Evolutionary conservation across 2,888 invertebrate species (phyloP).

Genomic region (Caenorhabditis sp.): DNA sequence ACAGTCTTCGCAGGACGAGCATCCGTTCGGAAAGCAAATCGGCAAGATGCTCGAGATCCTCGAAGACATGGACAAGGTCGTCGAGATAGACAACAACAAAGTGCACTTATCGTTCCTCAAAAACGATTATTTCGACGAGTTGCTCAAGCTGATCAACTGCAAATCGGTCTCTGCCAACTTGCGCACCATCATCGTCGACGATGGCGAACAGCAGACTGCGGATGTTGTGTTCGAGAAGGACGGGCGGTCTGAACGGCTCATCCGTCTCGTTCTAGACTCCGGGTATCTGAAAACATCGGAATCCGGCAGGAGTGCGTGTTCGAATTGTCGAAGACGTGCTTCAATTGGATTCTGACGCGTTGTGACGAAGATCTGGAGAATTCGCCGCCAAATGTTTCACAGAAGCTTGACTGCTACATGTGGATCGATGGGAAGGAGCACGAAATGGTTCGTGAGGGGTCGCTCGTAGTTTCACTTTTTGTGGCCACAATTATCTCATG

Average conservation of each 20-base stretch:
- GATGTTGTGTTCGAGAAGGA: slow-evolving; percentile 40
- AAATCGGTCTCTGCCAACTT: slow-evolving; percentile 48
- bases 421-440: slow-evolving; percentile 28
- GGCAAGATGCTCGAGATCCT: slow-evolving; percentile 29
- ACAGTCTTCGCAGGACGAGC: slow-evolving; percentile 26
- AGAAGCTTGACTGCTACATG: slow-evolving; percentile 46
- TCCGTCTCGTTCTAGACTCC: slow-evolving; percentile 33
- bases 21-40: slow-evolving; percentile 42
- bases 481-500: neutral
- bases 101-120: slow-evolving; percentile 30
- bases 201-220: slow-evolving; percentile 24
- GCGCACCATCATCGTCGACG: slow-evolving; percentile 36
- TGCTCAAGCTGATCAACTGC: slow-evolving; percentile 45
- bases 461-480: too few relatives aligned
- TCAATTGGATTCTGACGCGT: slow-evolving; percentile 36
- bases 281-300: slow-evolving; percentile 39
- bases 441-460: slow-evolving; percentile 28
- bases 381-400: slow-evolving; percentile 46
- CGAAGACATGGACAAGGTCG: slow-evolving; percentile 48
- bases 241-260: slow-evolving; percentile 16
- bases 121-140: slow-evolving; percentile 46
- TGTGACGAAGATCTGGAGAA: slow-evolving; percentile 15
- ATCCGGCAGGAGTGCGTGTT: slow-evolving; percentile 39
- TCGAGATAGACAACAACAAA: slow-evolving; percentile 37
- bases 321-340: slow-evolving; percentile 31